A percentile compares a stretch with the other conserved stretches of the same genome.
phyloP scores from a whole-genome alignment of 2,888 invertebrate genomes.

The Chesias legatella region DNA sequence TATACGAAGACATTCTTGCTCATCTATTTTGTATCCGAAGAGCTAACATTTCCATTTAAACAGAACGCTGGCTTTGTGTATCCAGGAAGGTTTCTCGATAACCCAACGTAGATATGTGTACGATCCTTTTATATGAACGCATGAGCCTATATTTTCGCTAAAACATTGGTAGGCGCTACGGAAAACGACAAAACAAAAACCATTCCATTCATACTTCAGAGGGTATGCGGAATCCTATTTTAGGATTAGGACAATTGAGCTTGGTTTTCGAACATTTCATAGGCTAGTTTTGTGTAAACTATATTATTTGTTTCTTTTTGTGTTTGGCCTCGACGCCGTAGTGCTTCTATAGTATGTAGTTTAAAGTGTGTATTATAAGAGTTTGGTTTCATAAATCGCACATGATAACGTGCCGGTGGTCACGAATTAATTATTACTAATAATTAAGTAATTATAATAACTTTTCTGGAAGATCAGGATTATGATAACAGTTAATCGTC shows the following conservation, averaged over 20 bases:
- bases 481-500: no score
- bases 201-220: conserved; percentile 25
- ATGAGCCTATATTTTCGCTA: conserved; percentile 24
- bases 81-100: conserved; percentile 9
- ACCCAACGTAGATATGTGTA: conserved; percentile 12
- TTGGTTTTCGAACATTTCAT: conserved; percentile 20
- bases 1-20: neutral
- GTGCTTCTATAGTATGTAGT: no score
- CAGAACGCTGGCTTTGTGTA: conserved; percentile 9
- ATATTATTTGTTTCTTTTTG: no score
- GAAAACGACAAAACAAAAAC: conserved; percentile 23
- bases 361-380: no score
- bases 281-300: conserved; percentile 1
- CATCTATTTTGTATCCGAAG: conserved; percentile 2
- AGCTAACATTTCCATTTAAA: conserved; percentile 7
- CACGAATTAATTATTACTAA: no score
- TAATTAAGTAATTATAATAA: no score
- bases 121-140: conserved; percentile 10
- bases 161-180: conserved; percentile 28
- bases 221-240: conserved; percentile 27
- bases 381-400: no score
- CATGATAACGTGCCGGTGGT: no score
- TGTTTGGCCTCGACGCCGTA: no score
- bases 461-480: no score
- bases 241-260: conserved; percentile 26